Percentiles rank a stretch among this genome's conserved stretches.
Evolutionary conservation across 2,797 vertebrate genomes (phyloP).

Genomic region (Enteromius afrohamiltoni): DNA sequence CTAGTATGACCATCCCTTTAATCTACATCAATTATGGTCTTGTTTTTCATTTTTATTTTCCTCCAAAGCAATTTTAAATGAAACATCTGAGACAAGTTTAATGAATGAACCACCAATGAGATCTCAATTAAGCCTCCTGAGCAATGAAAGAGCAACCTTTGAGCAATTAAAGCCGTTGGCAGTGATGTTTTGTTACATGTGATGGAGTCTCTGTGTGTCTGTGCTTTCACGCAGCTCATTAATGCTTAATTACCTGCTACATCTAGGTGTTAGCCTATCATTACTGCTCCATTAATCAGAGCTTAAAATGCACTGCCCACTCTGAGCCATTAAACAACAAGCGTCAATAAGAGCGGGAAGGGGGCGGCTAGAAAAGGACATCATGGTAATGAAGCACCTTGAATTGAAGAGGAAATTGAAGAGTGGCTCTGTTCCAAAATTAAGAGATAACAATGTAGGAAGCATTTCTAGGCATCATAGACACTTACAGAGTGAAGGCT

Average conservation of each 20-base stretch:
- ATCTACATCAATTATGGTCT: neutral
- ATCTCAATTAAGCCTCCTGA: constrained; percentile 15
- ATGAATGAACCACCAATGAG: constrained; percentile 2
- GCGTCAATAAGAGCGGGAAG: constrained; percentile 35
- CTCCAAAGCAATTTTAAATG: neutral
- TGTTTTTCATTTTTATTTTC: neutral
- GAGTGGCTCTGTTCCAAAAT: neutral
- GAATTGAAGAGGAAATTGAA: constrained; percentile 10
- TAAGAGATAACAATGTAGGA: neutral
- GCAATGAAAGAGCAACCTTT: constrained; percentile 10
- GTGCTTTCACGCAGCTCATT: constrained; percentile 40
- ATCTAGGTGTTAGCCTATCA: constrained; percentile 57
- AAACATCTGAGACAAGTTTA: neutral
- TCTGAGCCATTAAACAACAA: constrained; percentile 46
- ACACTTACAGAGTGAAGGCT: neutral
- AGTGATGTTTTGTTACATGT: constrained; percentile 18
- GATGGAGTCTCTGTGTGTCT: constrained; percentile 24
- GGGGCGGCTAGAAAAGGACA: constrained; percentile 13
- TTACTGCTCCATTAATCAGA: constrained; percentile 53
- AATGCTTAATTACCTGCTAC: constrained; percentile 57
- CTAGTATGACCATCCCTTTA: neutral
- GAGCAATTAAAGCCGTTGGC: constrained; percentile 9
- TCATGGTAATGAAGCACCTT: constrained; percentile 28
- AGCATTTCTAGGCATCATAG: neutral
- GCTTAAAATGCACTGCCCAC: constrained; percentile 46